Percentiles rank a stretch among this genome's conserved stretches.
Evolutionary conservation across 2,113 vertebrate species (phyloP).

Genomic region (Gambusia holbrooki): DNA sequence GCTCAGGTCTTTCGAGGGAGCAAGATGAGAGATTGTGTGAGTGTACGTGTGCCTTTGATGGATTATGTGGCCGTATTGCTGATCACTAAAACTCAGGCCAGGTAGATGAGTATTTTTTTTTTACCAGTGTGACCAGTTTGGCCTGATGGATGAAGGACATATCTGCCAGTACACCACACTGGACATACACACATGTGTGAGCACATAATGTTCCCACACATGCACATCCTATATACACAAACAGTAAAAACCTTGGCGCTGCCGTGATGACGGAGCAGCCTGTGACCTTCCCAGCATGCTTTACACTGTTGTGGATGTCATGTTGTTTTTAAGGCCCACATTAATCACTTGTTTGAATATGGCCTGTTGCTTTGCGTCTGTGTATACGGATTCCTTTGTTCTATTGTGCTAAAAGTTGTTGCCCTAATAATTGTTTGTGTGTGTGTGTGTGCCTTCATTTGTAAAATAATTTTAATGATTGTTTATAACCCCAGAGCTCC

Average conservation of each 20-base stretch:
- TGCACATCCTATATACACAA: conserved; percentile 11
- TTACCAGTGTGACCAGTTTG: conserved; percentile 69
- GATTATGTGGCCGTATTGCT: conserved; percentile 58
- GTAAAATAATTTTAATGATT: background rate
- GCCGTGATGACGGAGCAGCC: conserved; percentile 74
- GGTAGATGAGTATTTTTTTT: conserved; percentile 74
- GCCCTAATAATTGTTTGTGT: background rate
- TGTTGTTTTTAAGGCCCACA: conserved; percentile 86
- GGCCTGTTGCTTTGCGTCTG: background rate
- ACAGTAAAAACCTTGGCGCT: conserved; percentile 36
- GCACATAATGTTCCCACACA: background rate
- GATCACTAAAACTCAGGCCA: conserved; percentile 71
- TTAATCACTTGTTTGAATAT: conserved; percentile 84
- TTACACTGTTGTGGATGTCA: conserved; percentile 73
- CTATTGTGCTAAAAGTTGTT: background rate
- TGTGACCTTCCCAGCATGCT: conserved; percentile 81
- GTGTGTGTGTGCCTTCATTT: background rate
- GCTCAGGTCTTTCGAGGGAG: conserved; percentile 36
- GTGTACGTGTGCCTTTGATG: conserved; percentile 45
- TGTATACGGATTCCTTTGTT: background rate
- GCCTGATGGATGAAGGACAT: conserved; percentile 79
- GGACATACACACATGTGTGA: conserved; percentile 43
- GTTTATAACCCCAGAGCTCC: background rate
- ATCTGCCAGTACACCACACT: conserved; percentile 74
- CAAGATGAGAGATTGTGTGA: conserved; percentile 42